These are phyloP conservation scores for Poecilia latipinna DNA, from an alignment of 2,113 vertebrate genomes.

Conservation along the genomic window DNA sequence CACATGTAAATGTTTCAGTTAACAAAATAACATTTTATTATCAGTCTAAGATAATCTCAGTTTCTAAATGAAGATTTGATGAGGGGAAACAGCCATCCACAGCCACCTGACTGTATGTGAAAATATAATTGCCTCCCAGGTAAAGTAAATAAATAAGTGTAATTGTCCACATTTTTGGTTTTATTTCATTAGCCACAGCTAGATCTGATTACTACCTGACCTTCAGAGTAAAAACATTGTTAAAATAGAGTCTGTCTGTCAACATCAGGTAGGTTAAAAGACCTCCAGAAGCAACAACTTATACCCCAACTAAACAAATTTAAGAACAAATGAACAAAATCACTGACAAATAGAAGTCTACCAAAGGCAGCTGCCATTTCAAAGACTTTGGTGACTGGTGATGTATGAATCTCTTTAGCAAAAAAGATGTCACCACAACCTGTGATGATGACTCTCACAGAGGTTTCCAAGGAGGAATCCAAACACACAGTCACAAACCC, in stretches of 20 bases:
- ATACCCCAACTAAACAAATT: no score
- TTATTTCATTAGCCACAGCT: background rate
- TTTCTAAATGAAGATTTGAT: no score
- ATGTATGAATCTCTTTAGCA: constrained; percentile 18
- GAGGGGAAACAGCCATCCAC: no score
- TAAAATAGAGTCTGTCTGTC: background rate
- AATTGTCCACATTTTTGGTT: background rate
- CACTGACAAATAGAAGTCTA: background rate
- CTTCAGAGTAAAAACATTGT: background rate
- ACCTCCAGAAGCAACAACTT: background rate
- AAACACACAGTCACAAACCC: constrained; percentile 48
- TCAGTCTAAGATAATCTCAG: no score
- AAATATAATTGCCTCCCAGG: background rate
- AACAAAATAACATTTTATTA: no score
- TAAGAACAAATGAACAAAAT: background rate
- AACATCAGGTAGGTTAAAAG: background rate
- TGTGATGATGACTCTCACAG: constrained; percentile 44
- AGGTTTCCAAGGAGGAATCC: constrained; percentile 46
- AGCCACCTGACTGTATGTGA: background rate
- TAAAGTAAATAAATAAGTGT: background rate
- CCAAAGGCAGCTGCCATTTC: background rate
- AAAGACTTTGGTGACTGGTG: constrained; percentile 12
- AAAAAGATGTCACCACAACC: constrained; percentile 42
- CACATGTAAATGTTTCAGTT: no score
- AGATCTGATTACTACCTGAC: no score